phyloP scores from a whole-genome alignment of 2,888 invertebrate species.

The Eremobia ochroleuca region DNA sequence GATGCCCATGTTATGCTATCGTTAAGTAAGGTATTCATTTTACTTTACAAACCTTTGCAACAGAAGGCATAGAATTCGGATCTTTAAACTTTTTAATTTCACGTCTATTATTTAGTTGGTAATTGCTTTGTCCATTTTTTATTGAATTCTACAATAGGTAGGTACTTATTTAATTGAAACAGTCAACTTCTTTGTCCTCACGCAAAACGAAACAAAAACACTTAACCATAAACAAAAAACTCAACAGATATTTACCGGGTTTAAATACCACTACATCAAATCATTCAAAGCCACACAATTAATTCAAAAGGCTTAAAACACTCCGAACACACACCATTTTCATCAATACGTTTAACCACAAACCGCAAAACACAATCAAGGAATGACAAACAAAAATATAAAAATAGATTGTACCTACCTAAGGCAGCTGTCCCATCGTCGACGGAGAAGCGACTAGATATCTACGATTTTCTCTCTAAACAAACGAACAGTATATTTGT shows the following conservation, averaged over 20 bases:
- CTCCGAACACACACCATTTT: not conserved
- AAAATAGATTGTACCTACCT: not conserved
- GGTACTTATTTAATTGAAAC: not conserved
- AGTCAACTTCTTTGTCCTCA: not conserved
- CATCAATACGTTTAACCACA: constrained; percentile 31
- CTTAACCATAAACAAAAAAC: not conserved
- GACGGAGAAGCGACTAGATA: not conserved
- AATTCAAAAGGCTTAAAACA: constrained; percentile 32
- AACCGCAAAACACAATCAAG: constrained; percentile 53
- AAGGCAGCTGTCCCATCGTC: not conserved
- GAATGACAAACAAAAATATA: constrained; percentile 29
- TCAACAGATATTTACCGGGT: not conserved
- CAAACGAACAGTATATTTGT: too few species aligned
- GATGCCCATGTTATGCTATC: not conserved
- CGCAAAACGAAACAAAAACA: not conserved
- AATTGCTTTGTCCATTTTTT: not conserved
- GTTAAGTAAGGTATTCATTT: not conserved
- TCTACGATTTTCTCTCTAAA: not conserved
- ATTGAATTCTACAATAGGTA: not conserved
- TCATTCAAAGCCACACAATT: constrained; percentile 8
- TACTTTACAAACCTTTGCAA: not conserved
- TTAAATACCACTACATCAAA: not conserved
- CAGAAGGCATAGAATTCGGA: not conserved
- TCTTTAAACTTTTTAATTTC: constrained; percentile 1
- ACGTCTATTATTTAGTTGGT: not conserved